Evolutionary conservation across 2,888 invertebrate species (phyloP), one percentile per base, ranked within the genome.

Genomic region (Chrysina gloriosa): DNA sequence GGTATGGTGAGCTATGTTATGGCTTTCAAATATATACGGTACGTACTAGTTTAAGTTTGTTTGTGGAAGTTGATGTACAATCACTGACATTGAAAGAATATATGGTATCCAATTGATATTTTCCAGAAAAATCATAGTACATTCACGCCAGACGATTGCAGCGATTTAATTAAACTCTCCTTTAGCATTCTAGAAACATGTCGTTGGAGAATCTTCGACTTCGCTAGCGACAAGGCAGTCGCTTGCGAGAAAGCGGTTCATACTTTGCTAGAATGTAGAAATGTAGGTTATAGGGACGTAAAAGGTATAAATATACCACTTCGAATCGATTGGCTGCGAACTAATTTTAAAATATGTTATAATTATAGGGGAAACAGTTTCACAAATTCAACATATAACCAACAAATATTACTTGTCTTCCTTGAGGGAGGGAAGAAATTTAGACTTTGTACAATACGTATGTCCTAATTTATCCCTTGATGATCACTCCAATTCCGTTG

Each of bases 171-270:
- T 11, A 61, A 68, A n/a, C 45, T 71, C n/a, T 63, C 78, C 3
- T 66, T 77, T 16, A 72, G 70, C n/a, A 69, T 78, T n/a, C 75
- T 80, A 71, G 73, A 75, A 54, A 71, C 73, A 56, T 72, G 70
- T 68, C 67, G 81, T 47, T 77, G 76, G 67, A 76, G 72, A 3
- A 79, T 80, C 70, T 66, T 78, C n/a, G 73, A 76, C 11, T 81
- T 79, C 71, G 71, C 77, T 25, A 39, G 61, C 23, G 16, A 73
- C 7, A 78, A 77, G 45, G 76, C 77, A 42, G 71, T 76, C 52
- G 74, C 78, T 61, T 73, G 73, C 34, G 72, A 72, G 64, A 65
- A 72, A 58, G 52, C 69, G 48, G 73, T 76, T 47, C 69, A 74
- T 21, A 66, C 76, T 9, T 65, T 77, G 19, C 65, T 58, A 6